These are phyloP conservation scores for Diadumene lineata DNA, from an alignment of 92 coral and sea anemone genomes.

Conservation along the genomic window DNA sequence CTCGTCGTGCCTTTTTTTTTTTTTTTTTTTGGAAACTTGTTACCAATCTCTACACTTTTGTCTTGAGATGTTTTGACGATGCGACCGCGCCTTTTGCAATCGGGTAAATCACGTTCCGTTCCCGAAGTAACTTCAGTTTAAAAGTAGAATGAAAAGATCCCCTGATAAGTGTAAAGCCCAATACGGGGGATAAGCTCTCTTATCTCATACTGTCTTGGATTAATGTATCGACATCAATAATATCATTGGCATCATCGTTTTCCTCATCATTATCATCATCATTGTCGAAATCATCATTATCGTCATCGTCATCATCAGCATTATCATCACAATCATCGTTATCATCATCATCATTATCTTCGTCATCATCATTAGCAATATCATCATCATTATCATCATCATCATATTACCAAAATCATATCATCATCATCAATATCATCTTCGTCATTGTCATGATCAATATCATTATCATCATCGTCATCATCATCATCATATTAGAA, in stretches of 20 bases:
- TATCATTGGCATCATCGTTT: neutral
- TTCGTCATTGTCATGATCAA: neutral
- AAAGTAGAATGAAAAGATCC: too few relatives aligned
- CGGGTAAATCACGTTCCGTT: too few relatives aligned
- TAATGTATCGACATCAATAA: neutral
- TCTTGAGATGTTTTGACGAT: too few relatives aligned
- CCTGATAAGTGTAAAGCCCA: too few relatives aligned
- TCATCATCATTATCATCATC: conserved; percentile 1
- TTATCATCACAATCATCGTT: neutral
- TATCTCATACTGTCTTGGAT: too few relatives aligned
- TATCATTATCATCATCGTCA: neutral
- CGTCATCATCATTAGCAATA: neutral
- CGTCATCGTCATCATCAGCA: neutral
- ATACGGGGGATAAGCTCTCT: too few relatives aligned
- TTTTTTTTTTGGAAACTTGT: neutral
- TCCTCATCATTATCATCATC: neutral
- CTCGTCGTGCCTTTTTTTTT: neutral
- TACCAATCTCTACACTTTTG: too few relatives aligned
- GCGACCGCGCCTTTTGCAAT: too few relatives aligned
- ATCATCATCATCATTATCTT: neutral
- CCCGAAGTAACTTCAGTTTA: too few relatives aligned
- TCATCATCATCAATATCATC: neutral
- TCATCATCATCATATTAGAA: neutral
- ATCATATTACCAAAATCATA: neutral
- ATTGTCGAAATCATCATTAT: neutral